phyloP scores from a whole-genome alignment of 2,113 vertebrate species.

The Rhinichthys klamathensis region DNA sequence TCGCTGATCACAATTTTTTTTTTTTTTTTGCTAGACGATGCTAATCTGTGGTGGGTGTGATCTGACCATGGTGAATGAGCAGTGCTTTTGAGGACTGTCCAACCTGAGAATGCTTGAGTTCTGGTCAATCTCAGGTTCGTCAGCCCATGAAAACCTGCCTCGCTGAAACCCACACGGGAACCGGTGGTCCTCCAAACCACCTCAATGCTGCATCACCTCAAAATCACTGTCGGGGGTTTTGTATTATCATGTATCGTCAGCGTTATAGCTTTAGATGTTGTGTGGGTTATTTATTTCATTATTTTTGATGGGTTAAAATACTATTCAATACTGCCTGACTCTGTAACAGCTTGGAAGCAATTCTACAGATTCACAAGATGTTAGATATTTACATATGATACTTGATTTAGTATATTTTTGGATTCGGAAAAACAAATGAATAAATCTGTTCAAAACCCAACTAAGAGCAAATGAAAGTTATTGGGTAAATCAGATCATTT shows the following conservation, averaged over 20 bases:
- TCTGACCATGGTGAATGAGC: slow-evolving; percentile 60
- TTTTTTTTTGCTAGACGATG: background rate
- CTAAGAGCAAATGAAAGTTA: background rate
- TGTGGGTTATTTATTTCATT: background rate
- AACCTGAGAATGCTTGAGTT: slow-evolving; percentile 90
- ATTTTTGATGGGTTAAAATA: background rate
- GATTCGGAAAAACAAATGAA: background rate
- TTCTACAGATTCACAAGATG: background rate
- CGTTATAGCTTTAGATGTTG: background rate
- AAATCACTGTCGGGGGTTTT: background rate
- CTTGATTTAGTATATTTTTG: background rate
- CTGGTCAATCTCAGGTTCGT: slow-evolving; percentile 95
- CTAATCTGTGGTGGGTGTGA: background rate
- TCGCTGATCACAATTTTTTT: background rate
- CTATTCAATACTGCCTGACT: background rate
- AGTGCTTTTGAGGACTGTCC: slow-evolving; percentile 90
- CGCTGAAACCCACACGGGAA: slow-evolving; percentile 53
- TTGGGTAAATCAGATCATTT: background rate
- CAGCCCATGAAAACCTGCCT: slow-evolving; percentile 88
- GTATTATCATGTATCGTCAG: background rate
- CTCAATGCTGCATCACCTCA: background rate
- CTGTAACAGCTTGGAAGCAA: background rate
- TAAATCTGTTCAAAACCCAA: background rate
- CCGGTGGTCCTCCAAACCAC: slow-evolving; percentile 7
- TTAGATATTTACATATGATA: background rate